Evolutionary conservation across 1,140 invertebrate species (phyloP), one percentile per base, ranked within the genome.

Genomic region (Batillaria attramentaria): DNA sequence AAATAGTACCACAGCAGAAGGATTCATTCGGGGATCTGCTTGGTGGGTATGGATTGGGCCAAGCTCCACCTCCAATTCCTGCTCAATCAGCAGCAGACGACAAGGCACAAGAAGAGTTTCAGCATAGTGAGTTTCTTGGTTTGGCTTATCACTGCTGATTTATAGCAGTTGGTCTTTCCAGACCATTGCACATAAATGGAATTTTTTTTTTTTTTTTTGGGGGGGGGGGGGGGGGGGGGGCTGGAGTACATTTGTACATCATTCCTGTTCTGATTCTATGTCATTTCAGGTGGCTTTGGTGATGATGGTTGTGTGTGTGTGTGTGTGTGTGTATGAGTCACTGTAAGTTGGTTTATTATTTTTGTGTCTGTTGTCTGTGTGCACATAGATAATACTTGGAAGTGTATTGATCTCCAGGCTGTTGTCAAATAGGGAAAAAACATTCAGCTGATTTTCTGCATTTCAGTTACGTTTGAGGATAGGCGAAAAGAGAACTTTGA

Each of bases 401-500:
- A 50, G 46, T 24, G 13, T 50, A 50, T 13, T 50, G 46, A 50
- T 13, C 24, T 50, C 46, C 24, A 50, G 13, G 24, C 13, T 50
- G 46, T 13, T 50, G 46, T 24, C 46, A 50, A 50, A 13, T 50
- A 50, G 13, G 13, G 13, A 50, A 24, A 50, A 50, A 24, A 50
- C 46, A 50, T 24, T 24, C 46, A 13, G 24, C 46, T 13, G 46
- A 50, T 24, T 50, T 74, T 43, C 65, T 65, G 13, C 33, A 78
- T 79, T 79, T 18, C 72, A 94, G 95, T 94, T 74, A 96, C 97
- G 1, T 99, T 99, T 91, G 98, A 99, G 91, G 98, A 99, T 90
- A 97, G 97, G 90, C 93, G 98, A 33, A 96, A 97, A 90, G 97
- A 99, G 91, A 99, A 99, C 91, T 98, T 97, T 92, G 98, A 98